Conservation (phyloP, 2,797 vertebrate genomes). For the Podargus strigoides region DNA sequence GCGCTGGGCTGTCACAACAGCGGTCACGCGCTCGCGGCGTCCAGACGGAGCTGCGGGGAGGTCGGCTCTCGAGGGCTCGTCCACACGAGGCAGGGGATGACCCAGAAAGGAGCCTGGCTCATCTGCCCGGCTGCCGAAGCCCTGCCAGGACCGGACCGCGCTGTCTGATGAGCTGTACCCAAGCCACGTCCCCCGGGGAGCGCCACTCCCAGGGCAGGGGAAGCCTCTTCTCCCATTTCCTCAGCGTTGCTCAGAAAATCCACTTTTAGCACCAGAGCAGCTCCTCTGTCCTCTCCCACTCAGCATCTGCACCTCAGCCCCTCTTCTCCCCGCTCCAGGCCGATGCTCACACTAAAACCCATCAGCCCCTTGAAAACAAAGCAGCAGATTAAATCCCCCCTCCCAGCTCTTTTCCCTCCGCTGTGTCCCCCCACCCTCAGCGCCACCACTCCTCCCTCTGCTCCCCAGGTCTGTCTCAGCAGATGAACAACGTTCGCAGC, state of each 20-base stretch:
- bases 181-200: too few relatives aligned
- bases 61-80: not conserved
- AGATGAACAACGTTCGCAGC: not conserved
- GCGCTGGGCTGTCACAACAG: too few relatives aligned
- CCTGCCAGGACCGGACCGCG: accelerated
- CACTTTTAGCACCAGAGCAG: too few relatives aligned
- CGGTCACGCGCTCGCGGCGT: not conserved
- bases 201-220: too few relatives aligned
- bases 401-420: not conserved
- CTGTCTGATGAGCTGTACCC: too few relatives aligned
- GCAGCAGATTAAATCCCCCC: accelerated
- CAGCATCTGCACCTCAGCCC: not conserved
- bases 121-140: not conserved
- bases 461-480: not conserved
- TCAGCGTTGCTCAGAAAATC: too few relatives aligned
- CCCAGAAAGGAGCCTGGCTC: not conserved
- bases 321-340: not conserved
- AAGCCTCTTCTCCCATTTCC: too few relatives aligned
- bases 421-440: not conserved
- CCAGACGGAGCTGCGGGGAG: not conserved
- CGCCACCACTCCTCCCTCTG: not conserved
- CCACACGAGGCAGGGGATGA: not conserved
- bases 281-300: not conserved
- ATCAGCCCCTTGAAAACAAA: not conserved
- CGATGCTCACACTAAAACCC: not conserved